These are phyloP conservation scores for Tangachromis dhanisi DNA, from an alignment of 2,113 vertebrate species.

Conservation along the genomic window DNA sequence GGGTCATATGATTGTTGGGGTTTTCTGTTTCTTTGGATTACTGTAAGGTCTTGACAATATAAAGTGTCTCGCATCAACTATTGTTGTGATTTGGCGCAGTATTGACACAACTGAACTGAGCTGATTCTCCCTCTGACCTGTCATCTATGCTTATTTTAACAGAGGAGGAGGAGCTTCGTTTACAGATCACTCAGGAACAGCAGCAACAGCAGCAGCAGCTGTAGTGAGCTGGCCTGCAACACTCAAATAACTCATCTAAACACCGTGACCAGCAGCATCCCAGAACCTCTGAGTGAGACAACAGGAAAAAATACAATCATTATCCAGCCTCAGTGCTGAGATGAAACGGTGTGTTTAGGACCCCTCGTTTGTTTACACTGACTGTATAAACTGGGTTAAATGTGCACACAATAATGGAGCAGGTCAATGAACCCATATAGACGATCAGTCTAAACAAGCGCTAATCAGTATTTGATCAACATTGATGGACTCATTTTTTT, in stretches of 20 bases:
- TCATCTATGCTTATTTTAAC: rapidly evolving
- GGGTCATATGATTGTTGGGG: neutral
- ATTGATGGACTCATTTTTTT: rapidly evolving
- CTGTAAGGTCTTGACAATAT: rapidly evolving
- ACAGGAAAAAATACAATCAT: neutral
- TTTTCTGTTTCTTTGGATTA: rapidly evolving
- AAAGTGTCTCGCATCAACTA: rapidly evolving
- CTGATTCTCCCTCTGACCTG: rapidly evolving
- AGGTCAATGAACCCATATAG: neutral
- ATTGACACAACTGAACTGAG: rapidly evolving
- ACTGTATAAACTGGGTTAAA: neutral
- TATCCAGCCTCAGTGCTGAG: neutral
- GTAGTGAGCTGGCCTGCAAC: neutral
- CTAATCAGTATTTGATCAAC: neutral
- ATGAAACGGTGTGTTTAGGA: rapidly evolving
- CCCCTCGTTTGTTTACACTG: neutral
- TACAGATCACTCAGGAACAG: rapidly evolving
- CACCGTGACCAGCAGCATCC: neutral
- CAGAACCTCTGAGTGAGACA: neutral
- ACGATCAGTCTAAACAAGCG: neutral
- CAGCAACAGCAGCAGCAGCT: neutral
- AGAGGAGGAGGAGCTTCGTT: neutral
- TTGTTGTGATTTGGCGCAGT: neutral
- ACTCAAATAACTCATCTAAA: neutral
- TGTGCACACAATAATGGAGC: neutral